Percentiles rank a stretch among this genome's conserved stretches.
phyloP scores from a whole-genome alignment of 2,888 invertebrate species.

The Micropterix aruncella region DNA sequence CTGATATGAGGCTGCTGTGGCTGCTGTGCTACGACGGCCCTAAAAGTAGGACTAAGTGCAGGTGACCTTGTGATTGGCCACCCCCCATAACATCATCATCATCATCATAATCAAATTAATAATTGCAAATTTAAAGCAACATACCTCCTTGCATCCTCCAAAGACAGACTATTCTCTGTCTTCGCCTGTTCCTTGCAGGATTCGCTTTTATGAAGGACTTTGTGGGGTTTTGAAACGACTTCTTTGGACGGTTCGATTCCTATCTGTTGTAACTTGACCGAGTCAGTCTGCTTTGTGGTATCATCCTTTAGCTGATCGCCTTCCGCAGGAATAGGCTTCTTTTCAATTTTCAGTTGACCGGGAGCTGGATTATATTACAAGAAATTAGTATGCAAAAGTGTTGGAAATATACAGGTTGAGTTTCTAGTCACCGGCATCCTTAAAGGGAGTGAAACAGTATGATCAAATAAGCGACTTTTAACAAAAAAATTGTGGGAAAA shows the following conservation, averaged over 20 bases:
- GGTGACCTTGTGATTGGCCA: too few species aligned
- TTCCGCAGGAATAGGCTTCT: constrained; percentile 36
- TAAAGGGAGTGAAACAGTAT: too few species aligned
- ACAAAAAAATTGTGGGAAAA: too few species aligned
- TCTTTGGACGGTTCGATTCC: constrained; percentile 29
- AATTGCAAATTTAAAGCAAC: too few species aligned
- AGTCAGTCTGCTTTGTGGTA: constrained; percentile 21
- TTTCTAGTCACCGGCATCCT: too few species aligned
- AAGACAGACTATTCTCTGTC: constrained; percentile 33
- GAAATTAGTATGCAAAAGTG: too few species aligned
- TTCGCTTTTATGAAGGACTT: constrained; percentile 28
- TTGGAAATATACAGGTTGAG: too few species aligned
- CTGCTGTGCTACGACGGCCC: too few species aligned
- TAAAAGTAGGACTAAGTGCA: too few species aligned
- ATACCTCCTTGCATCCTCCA: constrained; percentile 41
- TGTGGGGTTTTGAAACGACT: constrained; percentile 7
- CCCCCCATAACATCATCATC: too few species aligned
- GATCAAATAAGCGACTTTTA: too few species aligned
- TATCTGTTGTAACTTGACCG: constrained; percentile 34
- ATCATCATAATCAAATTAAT: not conserved
- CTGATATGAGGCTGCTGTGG: too few species aligned
- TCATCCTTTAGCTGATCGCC: constrained; percentile 21
- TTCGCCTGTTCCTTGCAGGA: constrained; percentile 33
- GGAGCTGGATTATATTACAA: constrained; percentile 6
- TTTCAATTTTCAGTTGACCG: constrained; percentile 33